These are phyloP conservation scores for Melanotus villosus DNA, from an alignment of 2,888 invertebrate species.

Conservation along the genomic window DNA sequence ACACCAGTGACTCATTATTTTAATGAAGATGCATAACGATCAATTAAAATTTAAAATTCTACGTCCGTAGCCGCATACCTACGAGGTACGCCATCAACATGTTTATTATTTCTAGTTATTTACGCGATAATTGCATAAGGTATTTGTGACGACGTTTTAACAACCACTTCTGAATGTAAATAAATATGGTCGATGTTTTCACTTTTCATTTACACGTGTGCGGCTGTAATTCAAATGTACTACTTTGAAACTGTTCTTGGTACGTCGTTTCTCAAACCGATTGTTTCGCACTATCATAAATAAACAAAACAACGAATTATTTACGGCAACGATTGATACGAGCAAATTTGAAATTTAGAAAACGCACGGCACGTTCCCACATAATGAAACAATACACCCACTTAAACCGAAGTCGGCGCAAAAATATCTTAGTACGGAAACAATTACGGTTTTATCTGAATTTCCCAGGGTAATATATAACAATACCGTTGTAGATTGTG, in stretches of 20 bases:
- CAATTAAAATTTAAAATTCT: conserved; percentile 37
- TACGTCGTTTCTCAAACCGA: neutral
- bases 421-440: conserved; percentile 18
- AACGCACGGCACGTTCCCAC: conserved; percentile 12
- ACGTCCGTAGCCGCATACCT: conserved; percentile 27
- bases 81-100: conserved; percentile 13
- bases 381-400: conserved; percentile 13
- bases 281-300: neutral
- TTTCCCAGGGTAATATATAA: conserved; percentile 32
- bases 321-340: neutral
- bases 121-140: conserved; percentile 2
- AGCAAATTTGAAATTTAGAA: conserved; percentile 1
- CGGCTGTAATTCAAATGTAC: neutral
- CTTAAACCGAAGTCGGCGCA: neutral
- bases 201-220: conserved; percentile 1
- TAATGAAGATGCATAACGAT: conserved; percentile 28
- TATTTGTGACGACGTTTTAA: neutral
- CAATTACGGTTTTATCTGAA: conserved; percentile 28
- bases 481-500: conserved; percentile 32
- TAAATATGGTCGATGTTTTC: neutral
- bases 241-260: neutral
- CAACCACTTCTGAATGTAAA: neutral
- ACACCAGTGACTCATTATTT: conserved; percentile 36
- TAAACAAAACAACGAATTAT: neutral
- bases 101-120: conserved; percentile 8